These are phyloP conservation scores for Coracias cyanogaster DNA, from an alignment of 2,797 vertebrate genomes.

Conservation along the genomic window DNA sequence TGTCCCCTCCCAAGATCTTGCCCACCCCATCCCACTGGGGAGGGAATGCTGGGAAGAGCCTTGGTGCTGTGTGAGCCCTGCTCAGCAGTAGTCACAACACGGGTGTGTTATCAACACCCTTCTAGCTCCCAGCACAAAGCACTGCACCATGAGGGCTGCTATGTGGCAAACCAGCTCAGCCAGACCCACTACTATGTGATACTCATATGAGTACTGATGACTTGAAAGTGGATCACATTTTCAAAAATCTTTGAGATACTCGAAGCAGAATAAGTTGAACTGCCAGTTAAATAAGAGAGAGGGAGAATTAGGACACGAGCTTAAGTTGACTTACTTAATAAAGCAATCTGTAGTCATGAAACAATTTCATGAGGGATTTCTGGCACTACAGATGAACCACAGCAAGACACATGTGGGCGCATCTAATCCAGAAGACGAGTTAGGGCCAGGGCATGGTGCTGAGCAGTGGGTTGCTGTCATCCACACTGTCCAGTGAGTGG, in stretches of 20 bases:
- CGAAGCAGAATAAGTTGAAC: not conserved
- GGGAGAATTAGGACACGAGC: not conserved
- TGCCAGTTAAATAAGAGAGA: not conserved
- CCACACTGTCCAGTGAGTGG: fast-evolving
- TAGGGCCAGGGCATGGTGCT: not conserved
- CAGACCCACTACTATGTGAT: too few species aligned
- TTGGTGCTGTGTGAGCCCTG: too few species aligned
- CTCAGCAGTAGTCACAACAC: too few species aligned
- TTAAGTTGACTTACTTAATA: not conserved
- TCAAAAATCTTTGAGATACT: not conserved
- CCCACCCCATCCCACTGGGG: too few species aligned
- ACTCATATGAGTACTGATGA: fast-evolving
- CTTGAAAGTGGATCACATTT: not conserved
- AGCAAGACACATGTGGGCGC: not conserved
- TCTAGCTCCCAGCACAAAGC: too few species aligned
- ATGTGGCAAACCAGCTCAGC: too few species aligned
- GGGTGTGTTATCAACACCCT: too few species aligned
- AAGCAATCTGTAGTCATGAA: not conserved
- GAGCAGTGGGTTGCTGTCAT: not conserved
- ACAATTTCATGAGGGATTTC: not conserved
- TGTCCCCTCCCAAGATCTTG: too few species aligned
- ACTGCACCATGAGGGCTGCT: too few species aligned
- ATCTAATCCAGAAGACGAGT: not conserved
- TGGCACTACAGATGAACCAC: not conserved
- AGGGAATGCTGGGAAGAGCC: too few species aligned